Base-by-base conservation (phyloP, 2,888 invertebrate species). In the Cephus pulcher region DNA sequence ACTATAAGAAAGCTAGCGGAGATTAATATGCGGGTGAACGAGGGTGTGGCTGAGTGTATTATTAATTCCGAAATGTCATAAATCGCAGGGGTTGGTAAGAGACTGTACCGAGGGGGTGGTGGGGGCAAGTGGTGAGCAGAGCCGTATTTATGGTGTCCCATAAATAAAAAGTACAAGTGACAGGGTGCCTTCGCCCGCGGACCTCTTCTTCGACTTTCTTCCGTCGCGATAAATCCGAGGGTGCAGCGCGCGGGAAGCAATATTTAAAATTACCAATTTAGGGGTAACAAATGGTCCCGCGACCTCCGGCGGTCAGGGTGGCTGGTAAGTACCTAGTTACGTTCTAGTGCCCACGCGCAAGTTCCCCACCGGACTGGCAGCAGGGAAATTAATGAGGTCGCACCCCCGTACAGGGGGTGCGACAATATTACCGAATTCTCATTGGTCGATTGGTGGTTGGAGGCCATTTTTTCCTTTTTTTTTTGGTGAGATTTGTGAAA, bases 211-310 rank as follows among this genome's bases (percentile, higher is more conserved):
- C 12, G 33, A 32, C 32, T 34, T 32, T 34, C 34, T 71, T 71
- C 33, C 71, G 6, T 33, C 34, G 71, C 71, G 71, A 71, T 71
- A 71, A 71, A 71, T 71, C 71, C 71, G 34, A 34, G 71, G 56
- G 23, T 56, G 56, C 56, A 56, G 0, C 70, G 70, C 74, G 15
- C 15, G 34, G 30, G 37, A 37, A n/a, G 74, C 74, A 74, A 74
- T 37, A 74, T 74, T 74, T 74, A 74, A 74, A 74, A 74, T 74
- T 74, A 74, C 74, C 74, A 74, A 74, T 74, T 74, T 74, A 74
- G 74, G 33, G 33, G 30, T 74, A 74, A 74, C 40, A 74, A 74
- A 74, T 74, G 74, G 74, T 74, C 34, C 37, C 71, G 33, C 32
- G 4, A 32, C 33, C 33, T 32, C 12, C 71, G 32, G 33, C 71